Conservation (phyloP, 1,140 invertebrate genomes). For the Vanessa tameamea region DNA sequence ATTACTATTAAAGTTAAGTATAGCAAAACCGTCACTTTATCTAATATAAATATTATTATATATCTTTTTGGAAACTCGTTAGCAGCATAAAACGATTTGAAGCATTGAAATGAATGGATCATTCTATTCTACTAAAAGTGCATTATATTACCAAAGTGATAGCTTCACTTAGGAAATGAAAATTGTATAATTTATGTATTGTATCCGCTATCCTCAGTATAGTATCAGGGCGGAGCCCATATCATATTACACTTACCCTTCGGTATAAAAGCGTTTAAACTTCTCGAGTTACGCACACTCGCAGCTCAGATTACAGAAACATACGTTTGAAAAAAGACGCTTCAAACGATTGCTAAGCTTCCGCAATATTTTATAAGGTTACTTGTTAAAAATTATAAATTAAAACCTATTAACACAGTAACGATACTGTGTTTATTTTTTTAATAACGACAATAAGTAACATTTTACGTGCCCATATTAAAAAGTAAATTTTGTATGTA, state of each 20-base stretch:
- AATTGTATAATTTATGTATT: constrained; percentile 44
- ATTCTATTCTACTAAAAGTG: constrained; percentile 20
- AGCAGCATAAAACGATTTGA: too few species aligned
- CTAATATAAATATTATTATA: too few species aligned
- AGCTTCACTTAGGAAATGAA: constrained; percentile 75
- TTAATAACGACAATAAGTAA: neutral
- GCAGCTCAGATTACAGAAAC: constrained; percentile 49
- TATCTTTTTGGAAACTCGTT: too few species aligned
- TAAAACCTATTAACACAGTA: neutral
- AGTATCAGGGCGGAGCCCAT: constrained; percentile 58
- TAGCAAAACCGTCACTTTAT: too few species aligned
- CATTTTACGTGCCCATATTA: neutral
- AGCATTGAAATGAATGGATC: neutral
- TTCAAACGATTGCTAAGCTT: neutral
- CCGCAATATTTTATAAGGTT: neutral
- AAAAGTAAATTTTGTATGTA: neutral
- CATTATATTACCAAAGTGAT: constrained; percentile 33
- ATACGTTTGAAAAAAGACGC: constrained; percentile 25
- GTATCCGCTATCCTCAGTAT: constrained; percentile 32
- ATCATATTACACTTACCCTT: constrained; percentile 70
- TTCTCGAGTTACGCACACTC: constrained; percentile 66
- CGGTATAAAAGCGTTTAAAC: constrained; percentile 68
- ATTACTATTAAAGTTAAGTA: too few species aligned
- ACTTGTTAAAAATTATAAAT: neutral
- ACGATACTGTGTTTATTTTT: neutral